These are phyloP conservation scores for Perca fluviatilis DNA, from an alignment of 2,113 vertebrate genomes.

Conservation along the genomic window DNA sequence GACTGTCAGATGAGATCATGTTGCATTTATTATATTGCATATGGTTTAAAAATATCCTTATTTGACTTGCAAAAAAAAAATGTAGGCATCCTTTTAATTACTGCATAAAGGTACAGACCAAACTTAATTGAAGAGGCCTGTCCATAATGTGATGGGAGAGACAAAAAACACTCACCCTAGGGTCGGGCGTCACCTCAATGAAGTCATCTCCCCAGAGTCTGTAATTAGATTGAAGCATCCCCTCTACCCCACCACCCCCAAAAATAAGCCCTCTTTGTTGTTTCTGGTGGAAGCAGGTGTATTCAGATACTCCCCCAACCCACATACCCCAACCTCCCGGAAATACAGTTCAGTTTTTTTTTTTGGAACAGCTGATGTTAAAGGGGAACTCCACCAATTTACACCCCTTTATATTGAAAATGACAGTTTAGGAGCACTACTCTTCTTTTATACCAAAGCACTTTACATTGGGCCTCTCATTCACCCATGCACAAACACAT, in stretches of 20 bases:
- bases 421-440: neutral
- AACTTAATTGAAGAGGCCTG: slow-evolving; percentile 35
- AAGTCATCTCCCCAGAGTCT: slow-evolving; percentile 76
- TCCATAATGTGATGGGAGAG: slow-evolving; percentile 43
- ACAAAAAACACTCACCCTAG: slow-evolving; percentile 37
- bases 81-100: slow-evolving; percentile 28
- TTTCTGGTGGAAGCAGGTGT: slow-evolving; percentile 69
- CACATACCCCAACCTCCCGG: neutral
- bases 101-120: slow-evolving; percentile 20
- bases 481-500: neutral
- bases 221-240: slow-evolving; percentile 76
- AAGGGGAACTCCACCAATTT: neutral
- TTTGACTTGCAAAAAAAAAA: slow-evolving; percentile 13
- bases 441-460: neutral
- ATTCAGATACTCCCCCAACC: slow-evolving; percentile 1
- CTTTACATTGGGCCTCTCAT: neutral
- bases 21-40: slow-evolving; percentile 1
- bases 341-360: slow-evolving; percentile 23
- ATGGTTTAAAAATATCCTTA: neutral
- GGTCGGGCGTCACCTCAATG: slow-evolving; percentile 64
- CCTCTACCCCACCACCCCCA: slow-evolving; percentile 20
- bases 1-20: slow-evolving; percentile 7
- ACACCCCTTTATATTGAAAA: neutral
- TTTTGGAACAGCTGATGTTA: slow-evolving; percentile 29
- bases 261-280: slow-evolving; percentile 63